These are phyloP conservation scores for Saxidomus purpurata DNA, from an alignment of 1,140 invertebrate genomes.

Conservation along the genomic window DNA sequence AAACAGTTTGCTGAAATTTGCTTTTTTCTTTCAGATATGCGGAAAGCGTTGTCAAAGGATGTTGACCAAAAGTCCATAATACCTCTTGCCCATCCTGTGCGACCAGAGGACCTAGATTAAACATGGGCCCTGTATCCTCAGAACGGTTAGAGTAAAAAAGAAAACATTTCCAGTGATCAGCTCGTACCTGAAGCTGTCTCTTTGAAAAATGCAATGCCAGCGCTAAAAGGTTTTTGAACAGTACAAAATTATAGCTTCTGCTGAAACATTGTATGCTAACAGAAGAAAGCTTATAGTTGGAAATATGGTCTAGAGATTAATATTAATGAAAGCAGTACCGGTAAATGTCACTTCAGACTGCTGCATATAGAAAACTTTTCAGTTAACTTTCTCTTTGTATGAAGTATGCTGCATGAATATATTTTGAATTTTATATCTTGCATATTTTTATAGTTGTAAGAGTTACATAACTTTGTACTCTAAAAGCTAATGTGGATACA, in stretches of 20 bases:
- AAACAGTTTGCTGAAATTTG: too few relatives aligned
- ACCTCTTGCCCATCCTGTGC: constrained; percentile 96
- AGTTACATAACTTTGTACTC: too few relatives aligned
- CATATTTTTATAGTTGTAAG: too few relatives aligned
- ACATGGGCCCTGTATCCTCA: constrained; percentile 72
- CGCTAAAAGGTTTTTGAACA: neutral
- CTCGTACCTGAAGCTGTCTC: neutral
- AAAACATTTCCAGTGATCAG: too few relatives aligned
- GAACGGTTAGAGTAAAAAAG: neutral
- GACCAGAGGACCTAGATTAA: constrained; percentile 97
- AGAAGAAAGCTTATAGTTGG: neutral
- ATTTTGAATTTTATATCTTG: too few relatives aligned
- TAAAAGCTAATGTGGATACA: too few relatives aligned
- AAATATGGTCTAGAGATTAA: neutral
- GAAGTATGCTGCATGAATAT: too few relatives aligned
- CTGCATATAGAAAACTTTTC: too few relatives aligned
- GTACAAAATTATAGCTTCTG: neutral
- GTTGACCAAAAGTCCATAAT: constrained; percentile 97
- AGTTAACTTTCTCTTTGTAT: too few relatives aligned
- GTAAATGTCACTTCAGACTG: too few relatives aligned
- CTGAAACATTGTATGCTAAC: neutral
- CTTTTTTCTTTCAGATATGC: constrained; percentile 94
- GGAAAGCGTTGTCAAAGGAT: constrained; percentile 98
- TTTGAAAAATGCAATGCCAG: too few relatives aligned
- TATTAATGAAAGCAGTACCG: neutral